phyloP scores from a whole-genome alignment of 1,140 invertebrate genomes.

The Leptoteleia sp. region DNA sequence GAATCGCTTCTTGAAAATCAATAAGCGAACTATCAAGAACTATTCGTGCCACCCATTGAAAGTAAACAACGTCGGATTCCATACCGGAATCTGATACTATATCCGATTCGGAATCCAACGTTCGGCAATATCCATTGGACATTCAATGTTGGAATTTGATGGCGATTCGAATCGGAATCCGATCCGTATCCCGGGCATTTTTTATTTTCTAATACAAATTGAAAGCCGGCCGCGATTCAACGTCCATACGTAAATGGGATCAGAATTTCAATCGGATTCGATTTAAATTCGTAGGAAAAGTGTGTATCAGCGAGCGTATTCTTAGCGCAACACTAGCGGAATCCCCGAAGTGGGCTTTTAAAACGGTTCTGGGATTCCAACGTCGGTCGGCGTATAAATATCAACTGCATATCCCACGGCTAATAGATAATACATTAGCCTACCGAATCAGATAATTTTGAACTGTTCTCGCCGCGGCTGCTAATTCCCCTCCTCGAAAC shows the following conservation, averaged over 20 bases:
- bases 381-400: conserved; percentile 27
- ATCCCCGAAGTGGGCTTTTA: conserved; percentile 26
- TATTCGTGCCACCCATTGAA: conserved; percentile 51
- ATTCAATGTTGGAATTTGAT: conserved; percentile 60
- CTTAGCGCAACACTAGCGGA: conserved; percentile 25
- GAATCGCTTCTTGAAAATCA: conserved; percentile 57
- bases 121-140: conserved; percentile 49
- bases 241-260: conserved; percentile 33
- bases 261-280: conserved; percentile 45
- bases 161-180: conserved; percentile 50
- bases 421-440: conserved; percentile 29
- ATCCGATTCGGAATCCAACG: conserved; percentile 49
- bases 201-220: conserved; percentile 59
- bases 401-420: conserved; percentile 27
- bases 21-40: conserved; percentile 62
- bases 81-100: conserved; percentile 53
- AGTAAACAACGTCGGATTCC: conserved; percentile 49
- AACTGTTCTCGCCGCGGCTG: conserved; percentile 10
- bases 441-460: conserved; percentile 34
- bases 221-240: conserved; percentile 34
- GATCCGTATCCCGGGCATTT: conserved; percentile 44
- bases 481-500: conserved; percentile 2
- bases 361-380: conserved; percentile 19
- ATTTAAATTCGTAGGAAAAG: conserved; percentile 43
- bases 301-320: conserved; percentile 46